Evolutionary conservation across 2,113 vertebrate genomes (phyloP).

Genomic region (Ceratotherium simum): DNA sequence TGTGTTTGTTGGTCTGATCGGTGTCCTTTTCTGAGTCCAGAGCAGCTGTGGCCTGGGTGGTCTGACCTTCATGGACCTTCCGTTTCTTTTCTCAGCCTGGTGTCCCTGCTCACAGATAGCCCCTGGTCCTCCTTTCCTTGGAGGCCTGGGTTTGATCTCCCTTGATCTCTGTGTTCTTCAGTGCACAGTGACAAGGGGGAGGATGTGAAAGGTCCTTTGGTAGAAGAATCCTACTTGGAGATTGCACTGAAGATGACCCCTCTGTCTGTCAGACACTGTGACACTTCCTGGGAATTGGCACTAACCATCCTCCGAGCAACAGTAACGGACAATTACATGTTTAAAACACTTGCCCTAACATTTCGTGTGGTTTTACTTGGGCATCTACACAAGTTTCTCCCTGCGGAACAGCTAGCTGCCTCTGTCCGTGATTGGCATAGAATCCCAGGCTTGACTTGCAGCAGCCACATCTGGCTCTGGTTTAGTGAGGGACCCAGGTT

Average conservation of each 20-base stretch:
- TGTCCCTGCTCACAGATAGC: background rate
- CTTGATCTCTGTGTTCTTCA: background rate
- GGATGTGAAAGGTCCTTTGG: background rate
- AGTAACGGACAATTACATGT: background rate
- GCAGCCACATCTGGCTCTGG: background rate
- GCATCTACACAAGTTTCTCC: background rate
- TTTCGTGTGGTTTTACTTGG: background rate
- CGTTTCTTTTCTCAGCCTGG: background rate
- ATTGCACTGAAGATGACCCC: background rate
- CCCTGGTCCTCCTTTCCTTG: background rate
- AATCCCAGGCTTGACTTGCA: background rate
- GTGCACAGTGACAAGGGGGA: background rate
- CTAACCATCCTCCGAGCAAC: background rate
- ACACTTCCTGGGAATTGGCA: too few species aligned
- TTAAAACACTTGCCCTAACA: background rate
- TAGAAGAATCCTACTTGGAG: background rate
- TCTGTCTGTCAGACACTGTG: background rate
- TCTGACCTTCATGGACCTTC: background rate
- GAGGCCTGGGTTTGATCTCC: background rate
- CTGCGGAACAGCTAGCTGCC: background rate
- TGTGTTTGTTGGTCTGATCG: background rate
- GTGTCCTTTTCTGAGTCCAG: too few species aligned
- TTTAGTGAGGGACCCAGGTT: background rate
- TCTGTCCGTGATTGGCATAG: rapidly evolving
- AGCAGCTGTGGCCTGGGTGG: background rate